A percentile compares a stretch with the other conserved stretches of the same genome.
phyloP scores from a whole-genome alignment of 2,113 vertebrate genomes.

The Triplophysa dalaica region DNA sequence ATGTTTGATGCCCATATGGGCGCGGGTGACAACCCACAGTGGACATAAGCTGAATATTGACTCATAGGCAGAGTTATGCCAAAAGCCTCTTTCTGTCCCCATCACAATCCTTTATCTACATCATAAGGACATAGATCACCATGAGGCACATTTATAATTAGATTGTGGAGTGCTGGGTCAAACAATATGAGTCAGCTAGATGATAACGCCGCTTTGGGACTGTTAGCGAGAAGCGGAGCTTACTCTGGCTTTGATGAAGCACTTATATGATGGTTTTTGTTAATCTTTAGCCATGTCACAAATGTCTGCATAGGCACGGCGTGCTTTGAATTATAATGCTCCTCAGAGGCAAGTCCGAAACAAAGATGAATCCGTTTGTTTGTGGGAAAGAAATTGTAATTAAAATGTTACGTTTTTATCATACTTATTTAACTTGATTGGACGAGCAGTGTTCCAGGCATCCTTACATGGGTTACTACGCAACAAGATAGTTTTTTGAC shows the following conservation, averaged over 20 bases:
- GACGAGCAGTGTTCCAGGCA: too few relatives aligned
- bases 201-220: conserved; percentile 15
- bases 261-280: not conserved
- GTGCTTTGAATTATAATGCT: not conserved
- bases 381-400: not conserved
- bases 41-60: conserved; percentile 40
- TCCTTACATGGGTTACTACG: too few relatives aligned
- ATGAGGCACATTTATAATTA: conserved; percentile 53
- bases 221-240: not conserved
- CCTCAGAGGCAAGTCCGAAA: not conserved
- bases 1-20: conserved; percentile 45
- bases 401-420: too few relatives aligned
- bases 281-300: not conserved
- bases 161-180: conserved; percentile 45
- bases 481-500: too few relatives aligned
- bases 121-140: conserved; percentile 38
- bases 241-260: conserved; percentile 2
- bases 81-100: conserved; percentile 34
- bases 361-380: not conserved
- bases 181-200: conserved; percentile 25
- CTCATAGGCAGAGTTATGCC: conserved; percentile 37
- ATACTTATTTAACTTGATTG: too few relatives aligned
- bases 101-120: conserved; percentile 42
- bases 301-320: not conserved
- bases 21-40: conserved; percentile 30